Evolutionary conservation across 2,888 invertebrate genomes (phyloP), one percentile per base, ranked within the genome.

Genomic region (Rhamnusium bicolor): DNA sequence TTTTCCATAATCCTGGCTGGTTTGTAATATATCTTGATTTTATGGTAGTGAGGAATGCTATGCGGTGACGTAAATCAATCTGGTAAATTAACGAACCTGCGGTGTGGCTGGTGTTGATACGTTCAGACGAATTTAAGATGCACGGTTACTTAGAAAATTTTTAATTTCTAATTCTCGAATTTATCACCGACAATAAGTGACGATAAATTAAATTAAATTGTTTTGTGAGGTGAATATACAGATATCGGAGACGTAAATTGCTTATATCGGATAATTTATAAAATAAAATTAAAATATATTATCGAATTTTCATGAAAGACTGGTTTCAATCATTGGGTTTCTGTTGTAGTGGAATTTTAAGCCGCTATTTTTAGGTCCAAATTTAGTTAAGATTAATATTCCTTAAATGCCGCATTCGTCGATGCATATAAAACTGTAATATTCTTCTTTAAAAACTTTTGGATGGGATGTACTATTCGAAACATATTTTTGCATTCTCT

Each of bases 31-130:
- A 85, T 86, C 85, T 85, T 84, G 84, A 82, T 85, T 85, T 86
- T 86, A 86, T 85, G 84, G 84, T 83, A 80, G 83, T 82, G 83
- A 83, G 84, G 85, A 86, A 86, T 85, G 85, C 82, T 82, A 82
- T 82, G 40, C 81, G 82, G 79, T 86, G 86, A 85, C 84, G 85
- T 86, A 86, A 86, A 86, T 86, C 86, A 86, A 86, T 86, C 86
- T 84, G 82, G 81, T 82, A 84, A 85, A 85, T 85, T 85, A 85
- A 85, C 84, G 82, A 83, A 84, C 82, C 82, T 76, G 74, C 40
- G 40, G 40, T 68, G 73, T 32, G 69, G 40, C 53, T 40, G 56
- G 47, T 16, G 71, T 56, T 73, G 73, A 24, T 40, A 18, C 61
- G 60, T 19, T 49, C 14, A 68, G 62, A 69, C 69, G 58, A 51